phyloP scores from a whole-genome alignment of 2,797 vertebrate species.

The Acrossocheilus fasciatus region DNA sequence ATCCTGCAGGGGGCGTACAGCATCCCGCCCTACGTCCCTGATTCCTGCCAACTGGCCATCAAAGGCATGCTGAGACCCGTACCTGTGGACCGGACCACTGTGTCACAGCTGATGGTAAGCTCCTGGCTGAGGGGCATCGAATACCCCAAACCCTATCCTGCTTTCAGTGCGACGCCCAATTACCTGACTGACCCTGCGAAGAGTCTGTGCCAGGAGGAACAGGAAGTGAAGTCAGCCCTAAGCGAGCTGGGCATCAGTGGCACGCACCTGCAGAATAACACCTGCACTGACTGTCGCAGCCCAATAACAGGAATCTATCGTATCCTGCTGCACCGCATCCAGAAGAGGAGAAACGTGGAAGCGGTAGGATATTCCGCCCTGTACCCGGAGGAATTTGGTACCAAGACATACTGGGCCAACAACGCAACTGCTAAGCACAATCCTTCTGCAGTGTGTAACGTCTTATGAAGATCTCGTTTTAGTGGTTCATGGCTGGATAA shows the following conservation, averaged over 20 bases:
- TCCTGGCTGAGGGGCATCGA: constrained; percentile 77
- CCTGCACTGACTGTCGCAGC: constrained; percentile 70
- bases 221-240: constrained; percentile 74
- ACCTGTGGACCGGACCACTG: constrained; percentile 72
- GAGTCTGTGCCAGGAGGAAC: constrained; percentile 72
- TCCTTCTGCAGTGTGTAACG: constrained; percentile 74
- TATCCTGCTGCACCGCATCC: constrained; percentile 78
- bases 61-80: constrained; percentile 75
- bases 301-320: constrained; percentile 79
- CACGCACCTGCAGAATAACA: constrained; percentile 77
- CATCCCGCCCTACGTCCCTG: constrained; percentile 75
- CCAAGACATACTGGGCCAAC: constrained; percentile 58
- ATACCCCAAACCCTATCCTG: constrained; percentile 68
- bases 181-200: constrained; percentile 66
- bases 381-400: constrained; percentile 69
- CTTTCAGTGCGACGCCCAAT: constrained; percentile 67
- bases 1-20: constrained; percentile 78
- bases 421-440: constrained; percentile 66
- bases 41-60: constrained; percentile 75
- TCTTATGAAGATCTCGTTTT: constrained; percentile 64
- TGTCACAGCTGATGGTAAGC: constrained; percentile 68
- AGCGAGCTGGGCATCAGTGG: constrained; percentile 72
- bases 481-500: background rate
- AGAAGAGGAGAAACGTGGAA: constrained; percentile 75
- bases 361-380: constrained; percentile 69